These are phyloP conservation scores for Hirudinaria manillensis DNA, from an alignment of 2,888 invertebrate genomes.

Conservation along the genomic window DNA sequence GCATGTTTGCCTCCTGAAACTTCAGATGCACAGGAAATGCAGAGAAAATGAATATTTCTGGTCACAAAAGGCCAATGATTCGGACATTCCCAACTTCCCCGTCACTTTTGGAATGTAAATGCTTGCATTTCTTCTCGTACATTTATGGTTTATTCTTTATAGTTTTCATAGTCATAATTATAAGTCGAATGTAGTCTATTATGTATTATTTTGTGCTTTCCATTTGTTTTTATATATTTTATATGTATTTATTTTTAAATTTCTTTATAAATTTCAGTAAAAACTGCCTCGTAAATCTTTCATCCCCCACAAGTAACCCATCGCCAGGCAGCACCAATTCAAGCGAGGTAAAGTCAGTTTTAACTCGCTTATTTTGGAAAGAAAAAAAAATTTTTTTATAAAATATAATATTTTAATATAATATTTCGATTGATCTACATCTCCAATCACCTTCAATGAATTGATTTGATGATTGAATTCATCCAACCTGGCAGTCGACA, in stretches of 20 bases:
- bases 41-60: neutral
- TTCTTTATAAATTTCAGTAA: neutral
- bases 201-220: too few relatives aligned
- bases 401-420: neutral
- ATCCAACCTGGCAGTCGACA: neutral
- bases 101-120: neutral
- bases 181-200: too few relatives aligned
- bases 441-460: too few relatives aligned
- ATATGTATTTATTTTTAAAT: too few relatives aligned
- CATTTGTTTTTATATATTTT: too few relatives aligned
- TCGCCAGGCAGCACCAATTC: conserved; percentile 10
- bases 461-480: neutral
- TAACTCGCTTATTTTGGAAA: too few relatives aligned
- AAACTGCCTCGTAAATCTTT: neutral
- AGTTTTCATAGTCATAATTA: too few relatives aligned
- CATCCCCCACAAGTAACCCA: neutral
- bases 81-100: too few relatives aligned
- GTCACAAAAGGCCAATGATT: too few relatives aligned
- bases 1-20: neutral
- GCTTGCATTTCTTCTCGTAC: neutral
- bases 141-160: neutral
- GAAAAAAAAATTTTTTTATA: neutral
- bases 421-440: too few relatives aligned
- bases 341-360: conserved; percentile 10
- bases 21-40: conserved; percentile 5